Conservation (phyloP, 2,797 vertebrate species). For the Lerista edwardsae region DNA sequence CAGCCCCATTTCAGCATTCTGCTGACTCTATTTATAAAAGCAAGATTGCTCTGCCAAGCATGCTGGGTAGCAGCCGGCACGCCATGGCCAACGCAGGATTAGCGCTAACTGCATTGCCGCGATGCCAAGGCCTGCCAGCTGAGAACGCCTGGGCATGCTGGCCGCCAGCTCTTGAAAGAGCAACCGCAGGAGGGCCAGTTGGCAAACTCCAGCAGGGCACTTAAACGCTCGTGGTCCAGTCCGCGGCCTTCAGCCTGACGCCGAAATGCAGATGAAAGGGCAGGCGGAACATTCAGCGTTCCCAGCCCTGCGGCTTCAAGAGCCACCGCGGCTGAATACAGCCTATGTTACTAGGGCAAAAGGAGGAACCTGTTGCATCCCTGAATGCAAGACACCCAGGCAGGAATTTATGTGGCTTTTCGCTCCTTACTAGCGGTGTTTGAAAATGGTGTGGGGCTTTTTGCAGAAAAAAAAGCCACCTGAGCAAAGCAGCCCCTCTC, state of each 20-base stretch:
- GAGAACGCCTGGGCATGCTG: not conserved
- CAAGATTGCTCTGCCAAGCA: constrained; percentile 49
- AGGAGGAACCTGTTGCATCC: not conserved
- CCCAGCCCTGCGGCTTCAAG: not conserved
- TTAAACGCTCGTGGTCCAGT: not conserved
- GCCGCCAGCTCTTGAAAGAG: constrained; percentile 31
- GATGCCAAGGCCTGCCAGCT: constrained; percentile 46
- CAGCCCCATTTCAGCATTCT: constrained; percentile 27
- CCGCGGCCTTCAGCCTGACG: not conserved
- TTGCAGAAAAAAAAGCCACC: too few relatives aligned
- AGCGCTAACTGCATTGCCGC: constrained; percentile 45
- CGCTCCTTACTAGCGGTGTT: too few relatives aligned
- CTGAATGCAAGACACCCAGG: not conserved
- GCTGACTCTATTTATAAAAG: constrained; percentile 67
- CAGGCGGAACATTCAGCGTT: not conserved
- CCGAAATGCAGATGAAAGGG: constrained; percentile 13
- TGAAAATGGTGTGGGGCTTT: too few relatives aligned
- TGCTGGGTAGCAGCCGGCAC: not conserved
- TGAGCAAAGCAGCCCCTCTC: too few relatives aligned
- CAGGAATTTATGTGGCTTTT: not conserved
- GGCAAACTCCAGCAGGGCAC: not conserved
- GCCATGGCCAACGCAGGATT: constrained; percentile 53
- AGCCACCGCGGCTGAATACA: not conserved
- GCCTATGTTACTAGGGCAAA: not conserved
- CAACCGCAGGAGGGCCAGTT: not conserved